Percentiles rank a stretch among this genome's conserved stretches.
Conservation (phyloP, 2,797 vertebrate species). For the Columba guinea region DNA sequence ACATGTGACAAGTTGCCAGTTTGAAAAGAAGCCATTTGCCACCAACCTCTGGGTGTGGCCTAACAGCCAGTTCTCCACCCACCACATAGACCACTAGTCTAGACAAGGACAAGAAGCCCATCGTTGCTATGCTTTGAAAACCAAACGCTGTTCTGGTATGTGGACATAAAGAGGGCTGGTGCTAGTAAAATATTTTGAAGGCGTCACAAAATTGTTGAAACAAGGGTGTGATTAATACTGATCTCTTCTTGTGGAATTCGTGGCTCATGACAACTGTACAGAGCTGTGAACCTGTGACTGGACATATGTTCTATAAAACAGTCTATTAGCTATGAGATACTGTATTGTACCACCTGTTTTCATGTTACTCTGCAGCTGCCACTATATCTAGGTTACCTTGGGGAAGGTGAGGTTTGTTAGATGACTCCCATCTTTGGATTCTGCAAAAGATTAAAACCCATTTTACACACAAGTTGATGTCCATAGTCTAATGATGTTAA, state of each 20-base stretch:
- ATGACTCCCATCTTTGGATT: background rate
- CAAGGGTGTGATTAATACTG: background rate
- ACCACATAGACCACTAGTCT: no score
- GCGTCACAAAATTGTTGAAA: background rate
- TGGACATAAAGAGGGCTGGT: background rate
- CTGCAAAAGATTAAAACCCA: background rate
- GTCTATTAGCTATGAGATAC: background rate
- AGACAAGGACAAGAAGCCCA: background rate
- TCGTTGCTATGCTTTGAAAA: background rate
- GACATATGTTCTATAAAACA: constrained; percentile 5
- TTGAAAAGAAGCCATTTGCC: no score
- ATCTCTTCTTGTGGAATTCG: background rate
- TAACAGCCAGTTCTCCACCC: no score
- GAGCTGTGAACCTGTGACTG: background rate
- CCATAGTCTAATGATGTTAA: background rate
- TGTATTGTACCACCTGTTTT: constrained; percentile 9
- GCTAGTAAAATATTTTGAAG: background rate
- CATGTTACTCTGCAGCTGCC: background rate
- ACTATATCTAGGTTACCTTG: background rate
- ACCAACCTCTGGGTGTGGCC: no score
- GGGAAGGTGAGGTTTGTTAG: background rate
- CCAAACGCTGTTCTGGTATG: background rate
- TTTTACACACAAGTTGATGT: background rate
- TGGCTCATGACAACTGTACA: background rate
- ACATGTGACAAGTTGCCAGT: no score